phyloP scores from a whole-genome alignment of 2,888 invertebrate genomes.

The Scaptomyza tumidula region DNA sequence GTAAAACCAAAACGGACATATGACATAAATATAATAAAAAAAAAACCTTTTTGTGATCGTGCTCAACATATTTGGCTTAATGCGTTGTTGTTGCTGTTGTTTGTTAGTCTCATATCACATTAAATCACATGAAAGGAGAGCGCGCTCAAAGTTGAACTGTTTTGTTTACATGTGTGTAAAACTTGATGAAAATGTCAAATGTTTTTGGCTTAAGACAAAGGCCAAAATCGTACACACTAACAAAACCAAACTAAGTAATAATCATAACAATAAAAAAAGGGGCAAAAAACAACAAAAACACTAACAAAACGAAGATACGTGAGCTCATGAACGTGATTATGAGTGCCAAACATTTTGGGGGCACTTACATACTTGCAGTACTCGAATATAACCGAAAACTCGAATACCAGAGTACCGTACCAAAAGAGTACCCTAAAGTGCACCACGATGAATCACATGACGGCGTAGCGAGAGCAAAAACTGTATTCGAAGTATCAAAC shows the following conservation, averaged over 20 bases:
- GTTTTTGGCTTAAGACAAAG: conserved; percentile 75
- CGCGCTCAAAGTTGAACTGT: conserved; percentile 40
- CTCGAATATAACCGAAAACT: conserved; percentile 4
- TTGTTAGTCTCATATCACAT: conserved; percentile 41
- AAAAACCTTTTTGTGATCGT: conserved; percentile 52
- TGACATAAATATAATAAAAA: conserved; percentile 49
- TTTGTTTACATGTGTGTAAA: conserved; percentile 66
- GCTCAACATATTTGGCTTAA: conserved; percentile 58
- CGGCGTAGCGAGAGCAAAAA: background rate
- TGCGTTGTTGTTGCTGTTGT: conserved; percentile 29
- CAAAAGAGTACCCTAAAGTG: conserved; percentile 31
- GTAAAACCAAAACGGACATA: conserved; percentile 26
- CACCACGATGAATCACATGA: conserved; percentile 33
- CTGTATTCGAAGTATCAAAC: conserved; percentile 2
- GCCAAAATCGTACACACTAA: conserved; percentile 57
- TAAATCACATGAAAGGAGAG: conserved; percentile 68
- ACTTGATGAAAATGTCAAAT: conserved; percentile 77
- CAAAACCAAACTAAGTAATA: conserved; percentile 18
- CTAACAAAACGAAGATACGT: conserved; percentile 58
- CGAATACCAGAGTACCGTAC: conserved; percentile 31
- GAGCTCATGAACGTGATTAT: conserved; percentile 64
- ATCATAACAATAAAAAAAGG: conserved; percentile 31
- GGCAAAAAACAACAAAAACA: conserved; percentile 38
- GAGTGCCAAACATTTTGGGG: conserved; percentile 6
- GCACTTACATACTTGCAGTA: conserved; percentile 14